phyloP scores from a whole-genome alignment of 2,113 vertebrate genomes.

The Ceyx melanurus region DNA sequence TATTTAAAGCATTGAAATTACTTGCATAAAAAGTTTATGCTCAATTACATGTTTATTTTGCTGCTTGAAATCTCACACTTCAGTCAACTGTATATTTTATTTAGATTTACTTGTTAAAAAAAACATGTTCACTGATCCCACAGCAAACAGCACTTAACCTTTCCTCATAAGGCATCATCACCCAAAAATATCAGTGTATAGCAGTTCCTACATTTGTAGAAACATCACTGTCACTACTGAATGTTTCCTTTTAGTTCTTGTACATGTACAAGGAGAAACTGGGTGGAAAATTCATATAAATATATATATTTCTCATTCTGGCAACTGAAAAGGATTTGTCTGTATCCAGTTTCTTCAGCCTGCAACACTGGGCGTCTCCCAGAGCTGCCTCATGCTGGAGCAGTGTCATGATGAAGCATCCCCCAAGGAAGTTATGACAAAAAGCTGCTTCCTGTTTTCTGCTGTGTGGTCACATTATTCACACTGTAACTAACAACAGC shows the following conservation, averaged over 20 bases:
- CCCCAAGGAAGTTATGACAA: not conserved
- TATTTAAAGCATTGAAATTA: too few relatives aligned
- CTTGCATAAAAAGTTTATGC: not conserved
- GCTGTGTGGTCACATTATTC: not conserved
- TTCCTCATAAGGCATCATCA: not conserved
- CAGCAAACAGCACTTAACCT: not conserved
- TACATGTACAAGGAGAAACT: accelerated
- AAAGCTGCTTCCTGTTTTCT: constrained; percentile 42
- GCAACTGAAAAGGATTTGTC: accelerated
- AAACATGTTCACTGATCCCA: not conserved
- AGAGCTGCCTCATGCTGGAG: not conserved
- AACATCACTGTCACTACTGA: not conserved
- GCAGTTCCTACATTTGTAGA: not conserved
- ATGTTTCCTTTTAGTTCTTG: not conserved
- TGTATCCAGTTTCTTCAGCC: accelerated
- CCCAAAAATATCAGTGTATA: not conserved
- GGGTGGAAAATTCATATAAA: not conserved
- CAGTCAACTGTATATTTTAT: not conserved
- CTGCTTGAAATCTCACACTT: not conserved
- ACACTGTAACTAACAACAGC: not conserved
- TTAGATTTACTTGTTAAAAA: not conserved
- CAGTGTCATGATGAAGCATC: not conserved
- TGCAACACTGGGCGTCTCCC: not conserved
- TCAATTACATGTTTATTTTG: not conserved
- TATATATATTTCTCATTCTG: not conserved